These are phyloP conservation scores for Camponotus vicinus DNA, from an alignment of 1,140 invertebrate genomes.

Conservation along the genomic window DNA sequence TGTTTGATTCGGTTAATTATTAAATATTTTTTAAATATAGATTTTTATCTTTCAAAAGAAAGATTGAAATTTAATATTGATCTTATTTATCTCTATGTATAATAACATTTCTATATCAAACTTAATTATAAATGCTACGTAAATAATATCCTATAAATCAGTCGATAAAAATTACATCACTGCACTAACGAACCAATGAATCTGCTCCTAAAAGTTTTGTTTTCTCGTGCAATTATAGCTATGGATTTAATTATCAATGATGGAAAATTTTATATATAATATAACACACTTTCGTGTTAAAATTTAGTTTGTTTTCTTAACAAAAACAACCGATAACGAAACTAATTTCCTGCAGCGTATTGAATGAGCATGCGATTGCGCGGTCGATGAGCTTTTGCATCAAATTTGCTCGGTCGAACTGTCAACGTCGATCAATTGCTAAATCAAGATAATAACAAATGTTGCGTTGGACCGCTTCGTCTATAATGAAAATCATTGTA, in stretches of 20 bases:
- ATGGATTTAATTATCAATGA: constrained; percentile 26
- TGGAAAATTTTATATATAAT: not conserved
- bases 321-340: constrained; percentile 24
- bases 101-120: not conserved
- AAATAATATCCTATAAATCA: not conserved
- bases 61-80: not conserved
- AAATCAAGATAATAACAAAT: constrained; percentile 49
- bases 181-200: constrained; percentile 27
- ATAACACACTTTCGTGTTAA: constrained; percentile 21
- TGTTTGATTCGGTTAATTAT: not conserved
- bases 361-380: not conserved
- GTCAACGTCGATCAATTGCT: constrained; percentile 41
- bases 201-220: not conserved
- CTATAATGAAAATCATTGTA: constrained; percentile 23
- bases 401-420: constrained; percentile 8
- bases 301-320: not conserved
- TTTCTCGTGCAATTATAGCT: not conserved
- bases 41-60: not conserved
- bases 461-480: not conserved
- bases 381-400: not conserved
- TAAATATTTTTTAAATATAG: not conserved
- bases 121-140: not conserved
- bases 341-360: constrained; percentile 31
- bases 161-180: constrained; percentile 12
- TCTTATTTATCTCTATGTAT: not conserved